phyloP scores from a whole-genome alignment of 1,140 invertebrate species.

The Eumeta japonica region DNA sequence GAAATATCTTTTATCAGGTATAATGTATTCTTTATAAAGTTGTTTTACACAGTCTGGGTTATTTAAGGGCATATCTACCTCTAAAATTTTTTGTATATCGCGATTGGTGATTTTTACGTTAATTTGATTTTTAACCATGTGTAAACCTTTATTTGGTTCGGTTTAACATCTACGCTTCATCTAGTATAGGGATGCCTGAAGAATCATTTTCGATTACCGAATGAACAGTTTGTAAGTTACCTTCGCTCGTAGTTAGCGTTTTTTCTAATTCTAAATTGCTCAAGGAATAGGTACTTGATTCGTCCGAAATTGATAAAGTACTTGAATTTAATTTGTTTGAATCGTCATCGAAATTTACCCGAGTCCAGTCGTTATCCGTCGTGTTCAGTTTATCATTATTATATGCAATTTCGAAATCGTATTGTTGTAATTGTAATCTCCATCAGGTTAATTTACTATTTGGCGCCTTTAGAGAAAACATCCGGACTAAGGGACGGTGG shows the following conservation, averaged over 20 bases:
- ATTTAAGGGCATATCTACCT: background rate
- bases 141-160: conserved; percentile 15
- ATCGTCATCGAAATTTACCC: background rate
- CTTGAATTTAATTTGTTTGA: background rate
- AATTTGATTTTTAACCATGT: conserved; percentile 10
- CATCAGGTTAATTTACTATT: conserved; percentile 14
- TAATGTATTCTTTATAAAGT: conserved; percentile 1
- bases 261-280: conserved; percentile 6
- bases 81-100: conserved; percentile 15
- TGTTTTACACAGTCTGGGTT: conserved; percentile 1
- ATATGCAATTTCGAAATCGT: conserved; percentile 1
- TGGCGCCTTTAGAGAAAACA: conserved; percentile 12
- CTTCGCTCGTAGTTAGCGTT: too few species aligned
- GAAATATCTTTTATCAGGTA: background rate
- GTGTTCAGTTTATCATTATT: conserved; percentile 8
- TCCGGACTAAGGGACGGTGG: background rate
- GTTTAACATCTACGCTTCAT: conserved; percentile 18
- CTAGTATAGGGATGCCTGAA: conserved; percentile 13
- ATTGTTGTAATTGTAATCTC: conserved; percentile 7
- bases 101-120: conserved; percentile 12
- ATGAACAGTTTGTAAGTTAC: conserved; percentile 15
- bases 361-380: background rate
- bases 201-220: conserved; percentile 11
- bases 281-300: background rate
- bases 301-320: background rate